Base-by-base conservation (phyloP, 2,797 vertebrate species). In the Eptatretus atami region DNA sequence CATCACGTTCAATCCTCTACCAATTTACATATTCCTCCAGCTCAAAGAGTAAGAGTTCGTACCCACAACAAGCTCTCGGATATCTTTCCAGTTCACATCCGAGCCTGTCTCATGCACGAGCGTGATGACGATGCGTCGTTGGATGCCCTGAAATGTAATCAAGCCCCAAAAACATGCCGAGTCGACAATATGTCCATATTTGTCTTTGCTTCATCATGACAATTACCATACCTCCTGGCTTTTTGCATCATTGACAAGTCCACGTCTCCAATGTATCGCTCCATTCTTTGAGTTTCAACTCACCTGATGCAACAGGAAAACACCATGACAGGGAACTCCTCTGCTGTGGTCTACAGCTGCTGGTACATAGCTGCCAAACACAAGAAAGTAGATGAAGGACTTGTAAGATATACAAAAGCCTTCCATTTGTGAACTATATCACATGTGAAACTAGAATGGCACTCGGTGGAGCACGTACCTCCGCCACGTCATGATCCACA, bases 221-320 rank as follows among this genome's bases (percentile, higher is more conserved):
- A 44, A 44, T 5, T 8, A 44, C 31, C 31, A 8, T 44, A 44
- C 31, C 31, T 44, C 6, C 31, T 8, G 31, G 31, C 6, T 8
- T 44, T 44, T 60, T 60, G 55, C 19, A 60, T 60, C 14, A 19
- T 6, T 14, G 9, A 60, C 19, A 19, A 60, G 14, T 14, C 19
- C 55, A 60, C 55, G 4, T 60, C 55, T 44, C 31, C 6, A 44
- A 44, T 44, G 4, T 19, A 19, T 44, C 6, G 31, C 31, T 44
- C 31, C 31, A 44, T 44, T 44, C 31, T 44, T 44, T 44, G 31
- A 44, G 4, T 44, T 44, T 44, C 4, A 4, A 44, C 55, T 14
- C 55, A 95, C 88, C 84, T 98, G 92, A 71, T 98, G 92, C 60
- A 98, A 79, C 10, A 96, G 76, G 76, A 90, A 98, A 12, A 81